Evolutionary conservation across 2,797 vertebrate species (phyloP).

Genomic region (Emys orbicularis): DNA sequence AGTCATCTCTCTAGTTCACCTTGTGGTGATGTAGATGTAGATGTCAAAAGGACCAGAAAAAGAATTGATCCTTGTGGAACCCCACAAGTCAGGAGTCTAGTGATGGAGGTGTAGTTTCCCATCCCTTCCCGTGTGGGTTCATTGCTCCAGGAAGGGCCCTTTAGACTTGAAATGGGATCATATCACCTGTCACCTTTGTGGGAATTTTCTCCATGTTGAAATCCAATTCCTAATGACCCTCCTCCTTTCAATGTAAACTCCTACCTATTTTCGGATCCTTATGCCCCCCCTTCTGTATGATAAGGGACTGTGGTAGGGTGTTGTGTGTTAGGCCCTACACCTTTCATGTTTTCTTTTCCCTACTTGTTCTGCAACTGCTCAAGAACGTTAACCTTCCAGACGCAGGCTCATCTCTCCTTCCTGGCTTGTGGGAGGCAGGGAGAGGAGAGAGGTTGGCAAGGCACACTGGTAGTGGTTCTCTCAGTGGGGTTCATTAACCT

Average conservation of each 20-base stretch:
- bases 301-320: fast-evolving
- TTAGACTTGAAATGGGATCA: background rate
- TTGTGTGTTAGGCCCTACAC: background rate
- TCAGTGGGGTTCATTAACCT: too few species aligned
- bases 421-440: background rate
- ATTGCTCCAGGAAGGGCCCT: background rate
- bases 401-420: background rate
- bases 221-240: background rate
- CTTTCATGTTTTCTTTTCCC: background rate
- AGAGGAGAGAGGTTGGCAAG: background rate
- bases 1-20: background rate
- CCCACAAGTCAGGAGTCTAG: background rate
- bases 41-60: background rate
- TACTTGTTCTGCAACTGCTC: background rate
- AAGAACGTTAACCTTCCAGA: background rate
- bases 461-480: background rate
- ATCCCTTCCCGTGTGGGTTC: background rate
- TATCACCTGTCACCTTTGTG: background rate
- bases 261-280: background rate
- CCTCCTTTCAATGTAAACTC: background rate
- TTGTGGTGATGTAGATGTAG: background rate
- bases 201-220: background rate
- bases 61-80: background rate
- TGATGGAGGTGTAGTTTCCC: background rate
- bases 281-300: background rate